A percentile compares a stretch with the other conserved stretches of the same genome.
phyloP scores from a whole-genome alignment of 2,797 vertebrate species.

The Buceros bicornis region DNA sequence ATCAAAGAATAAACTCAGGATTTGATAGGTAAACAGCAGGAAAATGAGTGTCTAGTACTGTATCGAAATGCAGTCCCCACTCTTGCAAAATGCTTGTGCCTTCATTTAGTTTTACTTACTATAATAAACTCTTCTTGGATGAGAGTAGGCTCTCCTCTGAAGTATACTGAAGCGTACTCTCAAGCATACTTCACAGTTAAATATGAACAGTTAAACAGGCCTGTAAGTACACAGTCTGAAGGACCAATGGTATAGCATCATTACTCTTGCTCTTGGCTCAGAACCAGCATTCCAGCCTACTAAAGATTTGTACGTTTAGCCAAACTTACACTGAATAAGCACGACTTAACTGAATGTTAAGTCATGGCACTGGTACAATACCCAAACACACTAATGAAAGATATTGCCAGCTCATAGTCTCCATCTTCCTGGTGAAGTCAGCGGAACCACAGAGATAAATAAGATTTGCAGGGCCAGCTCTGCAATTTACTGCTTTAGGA shows the following conservation, averaged over 20 bases:
- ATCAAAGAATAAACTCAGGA: neutral
- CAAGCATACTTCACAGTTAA: neutral
- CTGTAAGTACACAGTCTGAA: neutral
- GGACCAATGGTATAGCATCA: neutral
- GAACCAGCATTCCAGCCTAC: neutral
- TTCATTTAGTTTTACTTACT: neutral
- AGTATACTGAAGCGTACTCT: neutral
- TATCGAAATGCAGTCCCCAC: neutral
- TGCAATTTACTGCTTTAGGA: conserved; percentile 37
- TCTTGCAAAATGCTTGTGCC: neutral
- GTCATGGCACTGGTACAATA: neutral
- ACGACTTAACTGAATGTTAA: neutral
- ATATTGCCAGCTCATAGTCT: neutral
- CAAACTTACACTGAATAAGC: neutral
- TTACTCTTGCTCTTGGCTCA: conserved; percentile 7
- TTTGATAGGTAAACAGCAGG: neutral
- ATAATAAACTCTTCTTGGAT: neutral
- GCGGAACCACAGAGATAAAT: conserved; percentile 19
- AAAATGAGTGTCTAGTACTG: neutral
- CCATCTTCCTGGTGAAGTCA: conserved; percentile 14
- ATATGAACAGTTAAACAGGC: neutral
- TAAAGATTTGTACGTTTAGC: neutral
- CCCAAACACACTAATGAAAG: neutral
- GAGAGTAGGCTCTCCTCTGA: neutral
- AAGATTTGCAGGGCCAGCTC: conserved; percentile 17